phyloP scores from a whole-genome alignment of 2,888 invertebrate species.

The Atrina japonica region DNA sequence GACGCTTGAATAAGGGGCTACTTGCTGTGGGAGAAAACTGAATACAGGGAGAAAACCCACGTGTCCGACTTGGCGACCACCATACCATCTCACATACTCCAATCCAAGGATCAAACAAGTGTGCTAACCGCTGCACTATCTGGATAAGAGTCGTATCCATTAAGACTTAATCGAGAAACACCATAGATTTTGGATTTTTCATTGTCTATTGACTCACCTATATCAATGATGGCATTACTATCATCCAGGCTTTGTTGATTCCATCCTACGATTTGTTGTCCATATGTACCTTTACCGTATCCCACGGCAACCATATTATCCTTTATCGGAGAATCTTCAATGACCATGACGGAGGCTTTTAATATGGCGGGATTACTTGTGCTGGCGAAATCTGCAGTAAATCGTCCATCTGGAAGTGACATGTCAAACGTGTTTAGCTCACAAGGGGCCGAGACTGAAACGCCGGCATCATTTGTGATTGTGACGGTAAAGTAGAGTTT shows the following conservation, averaged over 20 bases:
- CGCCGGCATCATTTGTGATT: slow-evolving; percentile 63
- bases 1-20: no score
- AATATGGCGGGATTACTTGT: slow-evolving; percentile 61
- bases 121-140: no score
- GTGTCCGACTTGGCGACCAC: no score
- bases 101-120: no score
- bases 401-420: slow-evolving; percentile 61
- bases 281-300: slow-evolving; percentile 49
- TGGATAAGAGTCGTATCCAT: no score
- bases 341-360: slow-evolving; percentile 53
- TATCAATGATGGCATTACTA: no score
- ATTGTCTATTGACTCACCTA: no score
- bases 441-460: slow-evolving; percentile 53
- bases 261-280: slow-evolving; percentile 52
- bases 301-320: slow-evolving; percentile 46
- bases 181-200: no score
- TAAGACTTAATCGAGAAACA: no score
- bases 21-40: no score
- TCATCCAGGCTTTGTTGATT: slow-evolving; percentile 22
- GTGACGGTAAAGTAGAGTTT: slow-evolving; percentile 61
- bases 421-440: slow-evolving; percentile 61
- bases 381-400: slow-evolving; percentile 54
- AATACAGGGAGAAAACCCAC: no score
- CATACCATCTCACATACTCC: no score
- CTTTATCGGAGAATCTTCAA: slow-evolving; percentile 59